Base-by-base conservation (phyloP, 2,113 vertebrate genomes). In the Manacus vitellinus region DNA sequence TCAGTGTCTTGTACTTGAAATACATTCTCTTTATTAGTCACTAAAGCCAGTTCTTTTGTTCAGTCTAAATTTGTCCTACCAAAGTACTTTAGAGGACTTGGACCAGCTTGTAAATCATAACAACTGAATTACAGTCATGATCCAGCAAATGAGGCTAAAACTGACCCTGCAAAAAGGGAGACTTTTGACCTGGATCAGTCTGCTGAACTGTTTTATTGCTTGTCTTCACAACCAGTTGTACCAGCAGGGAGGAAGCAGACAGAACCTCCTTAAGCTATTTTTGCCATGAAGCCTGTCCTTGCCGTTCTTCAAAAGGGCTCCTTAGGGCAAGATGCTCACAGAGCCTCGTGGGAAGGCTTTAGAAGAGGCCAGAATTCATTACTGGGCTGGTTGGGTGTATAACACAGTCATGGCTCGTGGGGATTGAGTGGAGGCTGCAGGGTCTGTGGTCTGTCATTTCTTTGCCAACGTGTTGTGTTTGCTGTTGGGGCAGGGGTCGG, bases 401-500 rank as follows among this genome's bases (percentile, higher is more conserved):
- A 46, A 30, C 58, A 30, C 24, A 25, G 31, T 65, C 58, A 8
- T 71, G 46, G 10, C 78, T 90, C 15, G 0, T 88, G 78, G 65
- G 47, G 55, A 14, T 3, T 15, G 44, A 72, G 9, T 33, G 54
- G 56, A 16, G 58, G 13, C 39, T 52, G 33, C n/a, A 9, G 3
- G 68, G 12, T 51, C 8, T 24, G 66, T 75, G 88, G 44, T 78
- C 54, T 92, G 66, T n/a, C 74, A 4, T 56, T 70, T n/a, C 27
- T 88, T 51, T 78, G 44, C 30, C 71, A 56, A 15, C n/a, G 37
- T 17, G 13, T 68, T 49, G 14, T n/a, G 47, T 89, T 62, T 94
- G 87, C 11, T 85, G 25, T 77, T 31, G 92, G 77, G 56, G 86
- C 89, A 99, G 99, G 99, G 99, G 70, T 99, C 99, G 10, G 99